Evolutionary conservation across 2,888 invertebrate species (phyloP).

Genomic region (Julus scandinavius): DNA sequence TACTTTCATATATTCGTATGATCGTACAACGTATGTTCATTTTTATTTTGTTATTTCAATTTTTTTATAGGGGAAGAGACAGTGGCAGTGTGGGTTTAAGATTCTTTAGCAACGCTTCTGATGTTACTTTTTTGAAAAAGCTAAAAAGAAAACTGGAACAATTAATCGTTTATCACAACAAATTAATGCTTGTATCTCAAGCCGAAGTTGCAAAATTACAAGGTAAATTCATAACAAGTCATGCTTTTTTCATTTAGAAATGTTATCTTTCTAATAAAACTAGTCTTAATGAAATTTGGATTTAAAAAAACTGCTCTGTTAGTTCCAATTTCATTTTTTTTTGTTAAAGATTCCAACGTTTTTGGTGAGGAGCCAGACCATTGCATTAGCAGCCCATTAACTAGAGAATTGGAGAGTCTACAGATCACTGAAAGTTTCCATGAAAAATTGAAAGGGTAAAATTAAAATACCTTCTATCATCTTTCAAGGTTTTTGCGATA

Average conservation of each 20-base stretch:
- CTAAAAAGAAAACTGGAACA: conserved; percentile 34
- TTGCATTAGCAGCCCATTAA: background rate
- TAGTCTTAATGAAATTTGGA: background rate
- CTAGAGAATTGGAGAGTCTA: conserved; percentile 25
- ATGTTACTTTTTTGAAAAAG: conserved; percentile 65
- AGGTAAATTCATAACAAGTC: background rate
- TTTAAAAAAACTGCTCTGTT: background rate
- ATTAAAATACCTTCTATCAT: background rate
- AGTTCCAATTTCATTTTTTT: background rate
- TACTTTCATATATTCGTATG: background rate
- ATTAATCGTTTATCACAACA: background rate
- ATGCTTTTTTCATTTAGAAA: background rate
- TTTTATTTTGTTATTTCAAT: background rate
- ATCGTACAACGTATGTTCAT: too few relatives aligned
- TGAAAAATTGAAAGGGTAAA: conserved; percentile 49
- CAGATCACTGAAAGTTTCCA: conserved; percentile 49
- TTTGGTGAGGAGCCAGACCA: background rate
- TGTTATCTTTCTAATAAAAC: too few relatives aligned
- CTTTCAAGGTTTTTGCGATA: background rate
- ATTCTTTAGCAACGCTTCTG: conserved; percentile 78
- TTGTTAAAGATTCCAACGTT: background rate
- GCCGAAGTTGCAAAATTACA: conserved; percentile 21
- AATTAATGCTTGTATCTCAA: conserved; percentile 11
- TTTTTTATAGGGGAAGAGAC: background rate
- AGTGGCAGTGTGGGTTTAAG: conserved; percentile 76